phyloP scores from a whole-genome alignment of 2,888 invertebrate genomes.

The Tetranychus piercei region DNA sequence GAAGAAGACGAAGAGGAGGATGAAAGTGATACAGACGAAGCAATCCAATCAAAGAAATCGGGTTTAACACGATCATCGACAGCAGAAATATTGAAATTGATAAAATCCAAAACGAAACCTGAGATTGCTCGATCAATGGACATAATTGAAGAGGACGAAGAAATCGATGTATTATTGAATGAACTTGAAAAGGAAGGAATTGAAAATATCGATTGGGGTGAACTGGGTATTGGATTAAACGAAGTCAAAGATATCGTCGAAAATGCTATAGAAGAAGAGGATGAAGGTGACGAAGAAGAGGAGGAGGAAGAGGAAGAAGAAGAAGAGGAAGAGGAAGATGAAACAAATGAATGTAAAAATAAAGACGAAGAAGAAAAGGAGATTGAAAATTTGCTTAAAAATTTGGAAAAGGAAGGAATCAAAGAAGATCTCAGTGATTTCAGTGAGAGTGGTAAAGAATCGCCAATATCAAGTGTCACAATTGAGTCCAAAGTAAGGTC shows the following conservation, averaged over 20 bases:
- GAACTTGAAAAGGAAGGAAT: slow-evolving; percentile 21
- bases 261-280: slow-evolving; percentile 13
- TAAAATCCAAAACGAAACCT: slow-evolving; percentile 21
- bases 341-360: neutral
- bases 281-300: slow-evolving; percentile 12
- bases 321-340: slow-evolving; percentile 4
- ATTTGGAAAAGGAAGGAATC: slow-evolving; percentile 2
- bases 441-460: neutral
- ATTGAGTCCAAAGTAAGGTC: neutral
- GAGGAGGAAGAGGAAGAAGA: slow-evolving; percentile 11
- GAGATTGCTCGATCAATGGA: slow-evolving; percentile 18
- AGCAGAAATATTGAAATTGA: slow-evolving; percentile 21
- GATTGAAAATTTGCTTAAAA: neutral
- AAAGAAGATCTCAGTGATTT: neutral
- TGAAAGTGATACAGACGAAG: neutral
- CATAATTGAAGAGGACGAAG: slow-evolving; percentile 19
- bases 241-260: slow-evolving; percentile 22
- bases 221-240: slow-evolving; percentile 18
- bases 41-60: neutral
- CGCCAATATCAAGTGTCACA: neutral
- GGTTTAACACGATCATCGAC: slow-evolving; percentile 22
- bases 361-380: slow-evolving; percentile 4
- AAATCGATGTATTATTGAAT: slow-evolving; percentile 18
- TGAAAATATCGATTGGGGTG: slow-evolving; percentile 22
- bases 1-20: slow-evolving; percentile 17